phyloP scores from a whole-genome alignment of 2,797 vertebrate genomes.

The Forpus xanthops region DNA sequence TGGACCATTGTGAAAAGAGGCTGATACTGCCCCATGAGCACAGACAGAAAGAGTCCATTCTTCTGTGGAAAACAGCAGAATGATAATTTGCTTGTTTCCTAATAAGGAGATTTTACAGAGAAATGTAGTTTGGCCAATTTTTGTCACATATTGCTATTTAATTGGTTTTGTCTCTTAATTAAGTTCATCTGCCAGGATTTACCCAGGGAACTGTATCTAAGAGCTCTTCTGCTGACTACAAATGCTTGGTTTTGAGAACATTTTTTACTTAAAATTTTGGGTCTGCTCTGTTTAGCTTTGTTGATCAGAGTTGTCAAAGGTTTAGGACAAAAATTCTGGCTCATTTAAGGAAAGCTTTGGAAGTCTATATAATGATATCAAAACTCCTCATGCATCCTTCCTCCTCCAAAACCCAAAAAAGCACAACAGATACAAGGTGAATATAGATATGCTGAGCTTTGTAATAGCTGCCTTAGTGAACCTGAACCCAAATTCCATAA shows the following conservation, averaged over 20 bases:
- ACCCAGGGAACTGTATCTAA: conserved; percentile 16
- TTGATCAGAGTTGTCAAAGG: neutral
- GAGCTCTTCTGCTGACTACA: neutral
- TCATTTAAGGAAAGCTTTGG: neutral
- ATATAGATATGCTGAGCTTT: conserved; percentile 19
- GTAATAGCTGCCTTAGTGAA: conserved; percentile 9
- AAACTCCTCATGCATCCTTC: neutral
- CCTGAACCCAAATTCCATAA: conserved; percentile 24
- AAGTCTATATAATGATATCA: neutral
- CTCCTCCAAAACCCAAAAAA: neutral
- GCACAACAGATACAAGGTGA: neutral
- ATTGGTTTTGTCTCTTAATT: conserved; percentile 59
- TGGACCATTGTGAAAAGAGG: conserved; percentile 10
- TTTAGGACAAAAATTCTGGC: neutral
- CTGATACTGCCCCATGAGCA: neutral
- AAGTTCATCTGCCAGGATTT: conserved; percentile 42
- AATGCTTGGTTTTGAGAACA: neutral
- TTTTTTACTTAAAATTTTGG: neutral
- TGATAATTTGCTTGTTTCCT: conserved; percentile 1
- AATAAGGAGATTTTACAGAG: conserved; percentile 49
- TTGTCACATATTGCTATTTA: conserved; percentile 23
- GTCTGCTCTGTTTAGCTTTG: neutral
- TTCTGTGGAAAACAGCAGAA: conserved; percentile 34
- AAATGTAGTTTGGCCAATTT: conserved; percentile 36
- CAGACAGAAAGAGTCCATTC: neutral